Base-by-base conservation (phyloP, 2,797 vertebrate genomes). In the Enoplosus armatus region DNA sequence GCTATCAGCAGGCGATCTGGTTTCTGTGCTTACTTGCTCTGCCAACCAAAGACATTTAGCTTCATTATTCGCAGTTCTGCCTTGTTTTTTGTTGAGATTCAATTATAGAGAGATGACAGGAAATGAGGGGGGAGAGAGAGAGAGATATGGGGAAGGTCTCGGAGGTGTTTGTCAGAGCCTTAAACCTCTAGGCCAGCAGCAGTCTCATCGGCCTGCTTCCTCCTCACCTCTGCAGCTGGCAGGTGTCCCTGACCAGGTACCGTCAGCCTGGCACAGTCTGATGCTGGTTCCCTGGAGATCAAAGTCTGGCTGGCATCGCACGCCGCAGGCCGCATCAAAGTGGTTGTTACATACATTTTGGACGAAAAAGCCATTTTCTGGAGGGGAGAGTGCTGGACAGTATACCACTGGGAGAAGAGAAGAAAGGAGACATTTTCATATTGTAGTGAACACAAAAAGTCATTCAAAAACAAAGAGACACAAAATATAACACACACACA, bases 331-430 rank as follows among this genome's bases (percentile, higher is more conserved):
- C 15, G 97, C 96, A 12, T 99, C 97, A 53, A 97, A 99, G 86
- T 97, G 96, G 93, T 97, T 97, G 91, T 98, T 97, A 77, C 98
- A 99, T 55, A 95, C 93, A 59, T 98, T 97, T 83, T 99, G 97
- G 89, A 99, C 90, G 85, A 99, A 99, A 90, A 97, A 96, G 77
- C 98, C 98, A 26, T 98, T 96, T 93, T 97, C 96, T 79, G 98
- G 98, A 22, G 98, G 96, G 67, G 91, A 91, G 77, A 99, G 89
- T 43, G 91, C 84, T 77, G 97, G 95, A 79, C 98, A 99, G 87
- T 94, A 93, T 29, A 99, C 96, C 90, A 95, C 98, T 99, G 90
- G 63, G 45, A 43, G 58, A 37, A 37, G 45, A 77, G 16, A 26
- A 22, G 51, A 74, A 1, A 29, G n/a, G 33, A 80, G 35, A 35